Conservation (phyloP, 2,797 vertebrate species). For the Harpagifer antarcticus region DNA sequence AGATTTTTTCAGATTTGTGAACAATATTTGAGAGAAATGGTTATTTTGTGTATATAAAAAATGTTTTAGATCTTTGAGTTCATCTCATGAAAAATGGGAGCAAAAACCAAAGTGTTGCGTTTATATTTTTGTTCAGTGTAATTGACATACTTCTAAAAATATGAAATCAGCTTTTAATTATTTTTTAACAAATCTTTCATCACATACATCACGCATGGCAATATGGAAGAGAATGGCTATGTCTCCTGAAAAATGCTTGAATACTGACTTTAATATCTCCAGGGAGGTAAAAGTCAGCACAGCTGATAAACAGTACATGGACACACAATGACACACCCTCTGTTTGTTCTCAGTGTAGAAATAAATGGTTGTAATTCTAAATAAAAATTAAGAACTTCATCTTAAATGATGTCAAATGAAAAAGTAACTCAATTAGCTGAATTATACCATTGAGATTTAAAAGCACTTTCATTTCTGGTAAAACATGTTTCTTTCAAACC, state of each 20-base stretch:
- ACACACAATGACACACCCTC: conserved; percentile 3
- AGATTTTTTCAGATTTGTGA: no score
- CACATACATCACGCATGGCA: background rate
- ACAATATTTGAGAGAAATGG: no score
- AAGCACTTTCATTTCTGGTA: conserved; percentile 16
- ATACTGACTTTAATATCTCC: background rate
- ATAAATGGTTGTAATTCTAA: conserved; percentile 28
- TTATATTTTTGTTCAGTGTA: no score
- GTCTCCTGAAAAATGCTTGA: conserved; percentile 1
- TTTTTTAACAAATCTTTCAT: background rate
- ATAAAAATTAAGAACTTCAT: conserved; percentile 19
- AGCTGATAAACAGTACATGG: conserved; percentile 5
- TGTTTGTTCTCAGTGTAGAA: conserved; percentile 25
- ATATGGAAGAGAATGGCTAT: background rate
- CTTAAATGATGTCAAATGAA: conserved; percentile 48
- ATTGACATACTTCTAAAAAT: background rate
- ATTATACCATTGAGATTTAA: conserved; percentile 8
- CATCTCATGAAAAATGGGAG: no score
- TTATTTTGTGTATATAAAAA: no score
- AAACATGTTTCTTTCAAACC: conserved; percentile 11
- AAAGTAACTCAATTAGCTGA: conserved; percentile 15
- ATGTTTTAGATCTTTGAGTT: no score
- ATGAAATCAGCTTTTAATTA: background rate
- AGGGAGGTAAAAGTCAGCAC: conserved; percentile 23
- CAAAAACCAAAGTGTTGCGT: no score